Percentiles rank a stretch among this genome's conserved stretches.
Conservation (phyloP, 2,888 invertebrate genomes). For the Mongoloraphidia duomilia region DNA sequence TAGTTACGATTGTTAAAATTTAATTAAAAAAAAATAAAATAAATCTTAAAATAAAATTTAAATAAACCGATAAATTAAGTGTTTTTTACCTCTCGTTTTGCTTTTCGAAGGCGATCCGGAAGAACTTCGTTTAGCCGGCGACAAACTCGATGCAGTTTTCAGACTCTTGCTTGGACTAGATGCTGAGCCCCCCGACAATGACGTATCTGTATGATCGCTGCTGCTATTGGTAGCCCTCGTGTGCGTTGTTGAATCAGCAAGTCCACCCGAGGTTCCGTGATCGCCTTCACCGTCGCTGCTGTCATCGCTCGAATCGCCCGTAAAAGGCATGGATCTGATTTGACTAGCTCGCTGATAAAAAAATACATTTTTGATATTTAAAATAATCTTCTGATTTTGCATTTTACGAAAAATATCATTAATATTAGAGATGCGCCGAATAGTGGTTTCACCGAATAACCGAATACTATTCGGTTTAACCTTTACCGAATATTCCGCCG, state of each 20-base stretch:
- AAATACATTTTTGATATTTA: background rate
- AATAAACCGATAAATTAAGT: slow-evolving; percentile 2
- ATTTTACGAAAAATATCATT: no score
- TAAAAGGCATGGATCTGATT: slow-evolving; percentile 90
- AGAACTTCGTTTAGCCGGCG: slow-evolving; percentile 69
- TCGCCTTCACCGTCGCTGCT: slow-evolving; percentile 81
- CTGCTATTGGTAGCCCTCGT: slow-evolving; percentile 34
- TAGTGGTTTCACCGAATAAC: no score
- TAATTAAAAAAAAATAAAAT: slow-evolving; percentile 13
- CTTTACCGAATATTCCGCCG: no score
- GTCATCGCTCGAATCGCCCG: slow-evolving; percentile 88
- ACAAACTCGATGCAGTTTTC: slow-evolving; percentile 71
- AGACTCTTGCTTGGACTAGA: slow-evolving; percentile 77
- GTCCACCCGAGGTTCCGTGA: slow-evolving; percentile 28
- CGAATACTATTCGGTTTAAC: no score
- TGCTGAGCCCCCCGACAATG: slow-evolving; percentile 46
- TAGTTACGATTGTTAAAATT: slow-evolving; percentile 20
- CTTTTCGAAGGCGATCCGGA: slow-evolving; percentile 70
- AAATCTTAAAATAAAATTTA: slow-evolving; percentile 4
- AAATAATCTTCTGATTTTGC: background rate
- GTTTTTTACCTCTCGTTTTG: slow-evolving; percentile 58
- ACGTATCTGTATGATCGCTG: slow-evolving; percentile 41
- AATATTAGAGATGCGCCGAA: no score
- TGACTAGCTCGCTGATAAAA: slow-evolving; percentile 70
- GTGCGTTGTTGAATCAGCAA: slow-evolving; percentile 21